Evolutionary conservation across 2,888 invertebrate species (phyloP).

Genomic region (Unio pictorum): DNA sequence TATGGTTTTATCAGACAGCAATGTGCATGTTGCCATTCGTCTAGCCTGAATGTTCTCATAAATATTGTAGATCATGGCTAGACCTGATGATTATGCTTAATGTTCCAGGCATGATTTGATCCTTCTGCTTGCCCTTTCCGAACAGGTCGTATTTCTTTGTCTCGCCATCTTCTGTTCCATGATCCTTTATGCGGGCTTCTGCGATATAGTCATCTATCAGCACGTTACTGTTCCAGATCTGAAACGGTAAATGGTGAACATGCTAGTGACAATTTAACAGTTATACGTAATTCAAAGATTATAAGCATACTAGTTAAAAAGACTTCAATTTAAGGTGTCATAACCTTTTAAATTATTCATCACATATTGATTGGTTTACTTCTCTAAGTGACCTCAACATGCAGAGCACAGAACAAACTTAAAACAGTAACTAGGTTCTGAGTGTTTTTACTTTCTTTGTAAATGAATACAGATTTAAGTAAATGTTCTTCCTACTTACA

Average conservation of each 20-base stretch:
- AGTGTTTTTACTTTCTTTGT: too few species aligned
- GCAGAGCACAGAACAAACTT: too few species aligned
- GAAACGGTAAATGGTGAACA: conserved; percentile 10
- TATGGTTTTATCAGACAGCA: too few species aligned
- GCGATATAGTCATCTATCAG: conserved; percentile 69
- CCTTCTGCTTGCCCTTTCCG: conserved; percentile 56
- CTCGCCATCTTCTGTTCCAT: conserved; percentile 44
- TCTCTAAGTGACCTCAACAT: too few species aligned
- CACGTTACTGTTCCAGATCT: conserved; percentile 70
- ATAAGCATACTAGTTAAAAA: too few species aligned
- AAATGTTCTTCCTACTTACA: too few species aligned
- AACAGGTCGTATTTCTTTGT: conserved; percentile 38
- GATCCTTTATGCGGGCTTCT: conserved; percentile 49
- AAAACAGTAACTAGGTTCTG: too few species aligned
- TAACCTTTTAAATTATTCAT: too few species aligned
- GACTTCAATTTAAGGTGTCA: too few species aligned
- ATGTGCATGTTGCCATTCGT: too few species aligned
- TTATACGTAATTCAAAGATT: not conserved
- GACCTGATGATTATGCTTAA: conserved; percentile 56
- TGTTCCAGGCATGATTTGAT: conserved; percentile 54
- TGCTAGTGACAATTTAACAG: not conserved
- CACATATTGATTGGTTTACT: too few species aligned
- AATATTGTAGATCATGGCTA: conserved; percentile 56
- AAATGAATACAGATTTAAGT: too few species aligned
- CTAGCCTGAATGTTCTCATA: conserved; percentile 19